Base-by-base conservation (phyloP, 92 coral and sea anemone genomes). In the Porites lobata region DNA sequence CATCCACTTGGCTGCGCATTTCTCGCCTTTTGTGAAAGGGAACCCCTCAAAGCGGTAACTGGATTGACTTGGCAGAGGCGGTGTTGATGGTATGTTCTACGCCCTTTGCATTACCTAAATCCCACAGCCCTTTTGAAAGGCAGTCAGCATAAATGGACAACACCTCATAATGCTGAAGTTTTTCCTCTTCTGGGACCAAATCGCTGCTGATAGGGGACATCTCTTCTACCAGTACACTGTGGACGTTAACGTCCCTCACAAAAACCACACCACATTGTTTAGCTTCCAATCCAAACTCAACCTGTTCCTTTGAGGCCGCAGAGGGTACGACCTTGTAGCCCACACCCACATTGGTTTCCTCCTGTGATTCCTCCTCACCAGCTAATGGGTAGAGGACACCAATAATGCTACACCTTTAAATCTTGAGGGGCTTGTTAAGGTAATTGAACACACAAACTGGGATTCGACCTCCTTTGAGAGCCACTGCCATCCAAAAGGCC, bases 1-100 rank as follows among this genome's bases (percentile, higher is more conserved):
- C 74, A 20, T 69, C 85, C 9, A 91, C 91, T 72, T 87, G 86
- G 21, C 75, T n/a, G 54, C 65, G 85, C 71, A 91, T 69, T 57
- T 69, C 89, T 21, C 80, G 78, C 58, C 89, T 76, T 73, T 87
- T 78, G 26, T 77, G 91, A 17, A 78, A 77, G 1, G 86, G 82
- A 19, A 87, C 83, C 29, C 29, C 29, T 26, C 29, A 26, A 1
- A 26, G 29, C 29, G 29, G 29, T 26, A 26, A 1, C 29, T 26
- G 29, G 29, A 26, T 26, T 26, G 29, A 1, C 29, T 26, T 26
- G 29, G 29, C 29, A 26, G 29, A 26, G 29, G 2, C 29, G 29
- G 29, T 26, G 29, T 26, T 26, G 29, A 26, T 26, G 29, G 29
- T 26, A 50, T 87, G 86, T 63, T 79, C 8, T 15, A 80, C 81